These are phyloP conservation scores for Bryconaethiops microstoma DNA, from an alignment of 2,797 vertebrate species.

Conservation along the genomic window DNA sequence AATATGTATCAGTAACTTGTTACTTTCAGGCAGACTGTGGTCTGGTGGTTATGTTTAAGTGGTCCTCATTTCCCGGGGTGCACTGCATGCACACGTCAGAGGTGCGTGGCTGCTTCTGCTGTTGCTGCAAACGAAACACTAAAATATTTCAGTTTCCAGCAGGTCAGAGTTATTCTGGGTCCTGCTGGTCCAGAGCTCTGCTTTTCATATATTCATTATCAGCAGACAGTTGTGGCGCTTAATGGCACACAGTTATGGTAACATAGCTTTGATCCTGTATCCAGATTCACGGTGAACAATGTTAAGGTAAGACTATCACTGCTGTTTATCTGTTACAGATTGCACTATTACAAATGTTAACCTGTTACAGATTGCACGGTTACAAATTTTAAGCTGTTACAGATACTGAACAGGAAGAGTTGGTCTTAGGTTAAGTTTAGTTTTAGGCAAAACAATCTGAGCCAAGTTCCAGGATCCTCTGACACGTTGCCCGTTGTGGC, in stretches of 20 bases:
- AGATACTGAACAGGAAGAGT: not conserved
- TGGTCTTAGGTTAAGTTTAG: too few relatives aligned
- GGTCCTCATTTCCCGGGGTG: constrained; percentile 22
- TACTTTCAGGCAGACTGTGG: not conserved
- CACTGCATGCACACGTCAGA: constrained; percentile 30
- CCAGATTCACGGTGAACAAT: constrained; percentile 9
- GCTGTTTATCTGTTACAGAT: not conserved
- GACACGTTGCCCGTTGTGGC: not conserved
- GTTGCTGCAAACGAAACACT: not conserved
- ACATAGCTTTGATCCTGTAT: constrained; percentile 20
- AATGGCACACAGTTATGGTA: constrained; percentile 31
- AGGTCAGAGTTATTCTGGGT: not conserved
- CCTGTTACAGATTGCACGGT: too few relatives aligned
- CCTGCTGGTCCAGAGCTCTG: not conserved
- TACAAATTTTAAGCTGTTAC: too few relatives aligned
- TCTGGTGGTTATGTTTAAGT: not conserved
- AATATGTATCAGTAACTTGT: not conserved
- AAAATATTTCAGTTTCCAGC: not conserved
- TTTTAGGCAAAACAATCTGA: too few relatives aligned
- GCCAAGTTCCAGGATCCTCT: not conserved
- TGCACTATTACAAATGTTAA: too few relatives aligned
- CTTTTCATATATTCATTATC: not conserved
- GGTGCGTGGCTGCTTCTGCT: constrained; percentile 14
- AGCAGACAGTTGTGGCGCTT: not conserved
- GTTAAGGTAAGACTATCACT: constrained; percentile 42